phyloP scores from a whole-genome alignment of 2,113 vertebrate genomes.

The Myodes glareolus region DNA sequence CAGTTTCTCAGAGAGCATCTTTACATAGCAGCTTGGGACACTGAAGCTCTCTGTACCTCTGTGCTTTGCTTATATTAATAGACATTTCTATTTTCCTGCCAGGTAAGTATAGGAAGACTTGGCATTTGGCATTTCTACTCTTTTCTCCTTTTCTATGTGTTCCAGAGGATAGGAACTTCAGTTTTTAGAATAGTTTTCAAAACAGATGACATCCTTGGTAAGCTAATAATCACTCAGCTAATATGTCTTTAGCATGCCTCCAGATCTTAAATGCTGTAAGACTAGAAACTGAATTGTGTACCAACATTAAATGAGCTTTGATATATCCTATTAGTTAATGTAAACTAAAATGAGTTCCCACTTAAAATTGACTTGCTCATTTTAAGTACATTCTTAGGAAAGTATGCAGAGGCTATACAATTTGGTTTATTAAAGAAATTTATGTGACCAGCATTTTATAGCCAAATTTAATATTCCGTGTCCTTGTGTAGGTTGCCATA shows the following conservation, averaged over 20 bases:
- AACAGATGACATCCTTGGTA: neutral
- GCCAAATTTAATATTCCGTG: neutral
- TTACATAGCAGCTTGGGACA: constrained; percentile 31
- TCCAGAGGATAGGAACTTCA: constrained; percentile 34
- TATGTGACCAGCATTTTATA: constrained; percentile 27
- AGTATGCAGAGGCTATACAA: neutral
- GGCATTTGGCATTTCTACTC: neutral
- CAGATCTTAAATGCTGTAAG: neutral
- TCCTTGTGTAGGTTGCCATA: constrained; percentile 16
- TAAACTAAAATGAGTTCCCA: constrained; percentile 1
- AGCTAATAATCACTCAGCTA: constrained; percentile 26
- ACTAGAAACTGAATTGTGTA: constrained; percentile 7
- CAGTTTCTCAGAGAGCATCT: neutral
- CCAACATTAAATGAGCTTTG: constrained; percentile 11
- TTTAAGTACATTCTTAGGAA: constrained; percentile 52
- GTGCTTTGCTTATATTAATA: constrained; percentile 51
- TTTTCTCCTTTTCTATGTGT: constrained; percentile 22
- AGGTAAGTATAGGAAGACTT: constrained; percentile 45
- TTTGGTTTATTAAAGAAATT: constrained; percentile 33
- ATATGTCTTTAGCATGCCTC: neutral
- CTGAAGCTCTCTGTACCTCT: constrained; percentile 56
- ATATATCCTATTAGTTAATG: constrained; percentile 43
- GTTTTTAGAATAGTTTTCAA: constrained; percentile 3
- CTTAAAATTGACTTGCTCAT: constrained; percentile 35
- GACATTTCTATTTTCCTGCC: constrained; percentile 39